Evolutionary conservation across 1,140 invertebrate genomes (phyloP).

Genomic region (Theocolax elegans): DNA sequence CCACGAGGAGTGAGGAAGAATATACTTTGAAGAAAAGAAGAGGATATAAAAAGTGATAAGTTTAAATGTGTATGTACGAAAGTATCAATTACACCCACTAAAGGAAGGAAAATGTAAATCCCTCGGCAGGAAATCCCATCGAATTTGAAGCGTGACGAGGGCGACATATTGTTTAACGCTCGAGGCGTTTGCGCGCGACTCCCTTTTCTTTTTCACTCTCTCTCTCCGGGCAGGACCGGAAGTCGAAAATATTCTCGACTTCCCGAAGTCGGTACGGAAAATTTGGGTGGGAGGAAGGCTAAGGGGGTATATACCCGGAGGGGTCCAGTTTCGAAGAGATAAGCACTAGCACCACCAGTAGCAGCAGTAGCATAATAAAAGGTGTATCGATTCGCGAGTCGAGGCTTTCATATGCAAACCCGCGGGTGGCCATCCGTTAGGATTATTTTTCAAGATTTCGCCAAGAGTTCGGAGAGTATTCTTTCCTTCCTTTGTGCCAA

Average conservation of each 20-base stretch:
- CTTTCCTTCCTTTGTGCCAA: no score
- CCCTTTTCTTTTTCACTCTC: constrained; percentile 38
- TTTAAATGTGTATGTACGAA: no score
- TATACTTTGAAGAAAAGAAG: no score
- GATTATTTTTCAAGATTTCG: constrained; percentile 58
- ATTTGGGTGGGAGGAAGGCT: no score
- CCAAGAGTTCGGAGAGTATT: no score
- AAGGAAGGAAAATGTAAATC: constrained; percentile 22
- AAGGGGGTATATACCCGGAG: no score
- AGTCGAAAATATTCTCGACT: constrained; percentile 65
- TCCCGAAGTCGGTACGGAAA: constrained; percentile 41
- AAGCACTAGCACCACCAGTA: constrained; percentile 64
- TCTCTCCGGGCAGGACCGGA: constrained; percentile 50
- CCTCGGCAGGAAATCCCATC: constrained; percentile 41
- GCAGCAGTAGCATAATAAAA: constrained; percentile 63
- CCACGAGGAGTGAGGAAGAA: no score
- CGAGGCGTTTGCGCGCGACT: constrained; percentile 36
- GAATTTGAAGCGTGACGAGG: constrained; percentile 56
- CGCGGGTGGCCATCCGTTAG: constrained; percentile 63
- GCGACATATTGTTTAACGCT: constrained; percentile 63
- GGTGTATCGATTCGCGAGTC: constrained; percentile 63
- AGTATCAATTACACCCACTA: constrained; percentile 16
- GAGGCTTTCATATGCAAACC: constrained; percentile 67
- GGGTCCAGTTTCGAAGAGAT: no score
- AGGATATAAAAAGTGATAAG: no score